phyloP scores from a whole-genome alignment of 2,113 vertebrate genomes.

The Mobula birostris region DNA sequence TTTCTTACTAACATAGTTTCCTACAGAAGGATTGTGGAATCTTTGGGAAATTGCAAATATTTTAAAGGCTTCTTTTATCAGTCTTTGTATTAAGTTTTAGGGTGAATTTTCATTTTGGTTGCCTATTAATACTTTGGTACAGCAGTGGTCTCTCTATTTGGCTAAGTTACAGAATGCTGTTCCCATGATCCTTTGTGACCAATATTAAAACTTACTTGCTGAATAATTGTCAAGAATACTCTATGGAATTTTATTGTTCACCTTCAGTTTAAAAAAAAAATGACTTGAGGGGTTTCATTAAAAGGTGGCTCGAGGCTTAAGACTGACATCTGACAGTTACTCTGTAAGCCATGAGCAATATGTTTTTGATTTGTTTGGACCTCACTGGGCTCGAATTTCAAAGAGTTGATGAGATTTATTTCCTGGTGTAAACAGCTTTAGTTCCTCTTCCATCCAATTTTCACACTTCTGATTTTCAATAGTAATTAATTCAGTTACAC shows the following conservation, averaged over 20 bases:
- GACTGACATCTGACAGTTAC: slow-evolving; percentile 40
- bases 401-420: slow-evolving; percentile 22
- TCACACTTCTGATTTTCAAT: background rate
- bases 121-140: background rate
- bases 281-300: slow-evolving; percentile 40
- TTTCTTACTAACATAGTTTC: background rate
- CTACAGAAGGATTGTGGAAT: background rate
- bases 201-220: slow-evolving; percentile 33
- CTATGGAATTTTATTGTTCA: slow-evolving; percentile 34
- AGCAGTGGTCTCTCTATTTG: background rate
- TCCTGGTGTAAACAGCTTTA: slow-evolving; percentile 21
- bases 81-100: background rate
- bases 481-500: too few relatives aligned
- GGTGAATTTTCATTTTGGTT: background rate
- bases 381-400: slow-evolving; percentile 40
- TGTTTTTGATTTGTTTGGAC: slow-evolving; percentile 40
- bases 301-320: slow-evolving; percentile 39
- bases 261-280: slow-evolving; percentile 38
- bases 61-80: background rate
- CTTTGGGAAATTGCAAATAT: background rate
- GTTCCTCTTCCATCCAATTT: background rate
- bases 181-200: slow-evolving; percentile 31
- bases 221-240: slow-evolving; percentile 38
- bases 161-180: background rate
- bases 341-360: slow-evolving; percentile 42